Conservation (phyloP, 37 sponge, comb jelly and placozoan species). For the Ephydatia muelleri region DNA sequence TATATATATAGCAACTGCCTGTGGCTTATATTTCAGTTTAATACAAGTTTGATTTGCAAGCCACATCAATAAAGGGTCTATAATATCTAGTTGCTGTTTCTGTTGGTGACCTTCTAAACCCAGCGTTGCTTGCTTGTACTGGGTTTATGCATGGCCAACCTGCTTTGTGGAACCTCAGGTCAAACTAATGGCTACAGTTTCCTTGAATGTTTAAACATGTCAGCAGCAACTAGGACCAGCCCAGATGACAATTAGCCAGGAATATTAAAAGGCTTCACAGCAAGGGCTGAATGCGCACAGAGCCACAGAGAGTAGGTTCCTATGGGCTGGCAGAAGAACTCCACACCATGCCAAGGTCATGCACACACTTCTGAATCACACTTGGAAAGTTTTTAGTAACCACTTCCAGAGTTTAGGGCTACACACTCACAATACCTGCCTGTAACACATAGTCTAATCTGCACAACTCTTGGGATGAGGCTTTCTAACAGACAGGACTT, state of each 20-base stretch:
- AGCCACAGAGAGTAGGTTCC: too few relatives aligned
- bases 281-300: not conserved
- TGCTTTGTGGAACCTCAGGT: not conserved
- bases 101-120: not conserved
- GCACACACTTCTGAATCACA: not conserved
- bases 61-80: not conserved
- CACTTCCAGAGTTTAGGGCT: too few relatives aligned
- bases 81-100: not conserved
- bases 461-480: not conserved
- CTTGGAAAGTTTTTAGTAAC: not conserved
- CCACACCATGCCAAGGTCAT: not conserved
- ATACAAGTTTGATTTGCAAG: not conserved
- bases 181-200: not conserved
- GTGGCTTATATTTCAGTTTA: conserved; percentile 1
- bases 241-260: not conserved
- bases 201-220: not conserved
- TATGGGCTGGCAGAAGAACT: too few relatives aligned
- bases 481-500: not conserved
- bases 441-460: not conserved
- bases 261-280: not conserved
- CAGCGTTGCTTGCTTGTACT: not conserved
- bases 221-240: not conserved
- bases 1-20: not conserved
- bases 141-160: not conserved
- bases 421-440: not conserved